Percentiles rank a stretch among this genome's conserved stretches.
These are phyloP conservation scores for Drosophila athabasca DNA, from an alignment of 1,140 invertebrate genomes.

Conservation along the genomic window DNA sequence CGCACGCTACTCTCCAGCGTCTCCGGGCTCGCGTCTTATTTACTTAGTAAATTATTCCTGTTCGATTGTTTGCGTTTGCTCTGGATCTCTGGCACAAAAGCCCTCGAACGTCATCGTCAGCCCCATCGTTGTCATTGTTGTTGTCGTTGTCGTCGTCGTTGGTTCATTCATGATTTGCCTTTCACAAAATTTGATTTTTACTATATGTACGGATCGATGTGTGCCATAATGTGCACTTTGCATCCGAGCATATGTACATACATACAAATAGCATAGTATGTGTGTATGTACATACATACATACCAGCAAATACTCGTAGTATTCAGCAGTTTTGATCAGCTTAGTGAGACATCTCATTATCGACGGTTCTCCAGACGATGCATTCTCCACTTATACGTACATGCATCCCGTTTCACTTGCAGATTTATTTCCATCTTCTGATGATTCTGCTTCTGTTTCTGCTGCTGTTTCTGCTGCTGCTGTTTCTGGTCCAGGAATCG, in stretches of 20 bases:
- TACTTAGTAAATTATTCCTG: constrained; percentile 82
- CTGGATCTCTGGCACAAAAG: constrained; percentile 77
- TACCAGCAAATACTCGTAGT: too few species aligned
- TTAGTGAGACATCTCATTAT: constrained; percentile 64
- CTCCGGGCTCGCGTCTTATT: constrained; percentile 63
- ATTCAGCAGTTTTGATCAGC: constrained; percentile 52
- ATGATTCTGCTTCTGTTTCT: constrained; percentile 1
- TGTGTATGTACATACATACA: too few species aligned
- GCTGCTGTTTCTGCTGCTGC: constrained; percentile 1
- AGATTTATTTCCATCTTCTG: constrained; percentile 26
- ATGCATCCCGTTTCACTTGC: constrained; percentile 22
- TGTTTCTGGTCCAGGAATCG: constrained; percentile 20
- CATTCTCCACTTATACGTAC: constrained; percentile 8
- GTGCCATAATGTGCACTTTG: constrained; percentile 43
- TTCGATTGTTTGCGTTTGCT: constrained; percentile 80
- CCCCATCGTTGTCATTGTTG: constrained; percentile 7
- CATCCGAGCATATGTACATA: constrained; percentile 46
- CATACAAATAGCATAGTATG: constrained; percentile 14
- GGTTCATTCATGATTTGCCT: constrained; percentile 72
- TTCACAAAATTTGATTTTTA: constrained; percentile 67
- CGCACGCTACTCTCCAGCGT: constrained; percentile 71
- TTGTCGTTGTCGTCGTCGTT: constrained; percentile 19
- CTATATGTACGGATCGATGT: background rate
- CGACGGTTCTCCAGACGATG: constrained; percentile 23
- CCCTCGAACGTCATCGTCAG: constrained; percentile 78